phyloP scores from a whole-genome alignment of 2,797 vertebrate species.

The Silurus aristotelis region DNA sequence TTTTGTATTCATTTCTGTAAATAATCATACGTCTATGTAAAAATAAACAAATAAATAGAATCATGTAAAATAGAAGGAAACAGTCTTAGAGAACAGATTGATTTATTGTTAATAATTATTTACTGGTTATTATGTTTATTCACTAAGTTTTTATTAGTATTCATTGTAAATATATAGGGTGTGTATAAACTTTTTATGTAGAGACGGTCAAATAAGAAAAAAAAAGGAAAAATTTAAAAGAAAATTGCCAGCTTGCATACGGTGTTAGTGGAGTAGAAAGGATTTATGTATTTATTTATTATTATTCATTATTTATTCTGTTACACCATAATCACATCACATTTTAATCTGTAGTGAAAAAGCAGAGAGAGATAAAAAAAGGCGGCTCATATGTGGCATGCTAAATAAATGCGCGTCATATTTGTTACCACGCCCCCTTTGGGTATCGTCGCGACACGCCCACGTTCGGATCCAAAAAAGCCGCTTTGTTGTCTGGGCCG shows the following conservation, averaged over 20 bases:
- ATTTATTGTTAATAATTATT: no score
- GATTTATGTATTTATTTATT: neutral
- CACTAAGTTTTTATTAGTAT: no score
- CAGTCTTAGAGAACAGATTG: no score
- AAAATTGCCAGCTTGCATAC: no score
- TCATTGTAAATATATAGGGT: no score
- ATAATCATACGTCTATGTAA: no score
- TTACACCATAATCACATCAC: slow-evolving; percentile 61
- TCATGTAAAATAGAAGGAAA: no score
- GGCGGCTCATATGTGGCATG: slow-evolving; percentile 46
- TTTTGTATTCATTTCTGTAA: no score
- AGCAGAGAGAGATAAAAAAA: neutral
- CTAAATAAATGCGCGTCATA: slow-evolving; percentile 72
- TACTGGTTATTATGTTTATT: no score
- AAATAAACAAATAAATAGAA: no score
- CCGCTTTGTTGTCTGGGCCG: slow-evolving; percentile 69
- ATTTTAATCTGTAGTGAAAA: slow-evolving; percentile 14
- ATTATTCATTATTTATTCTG: slow-evolving; percentile 31
- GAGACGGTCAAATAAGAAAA: neutral
- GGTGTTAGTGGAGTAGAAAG: no score
- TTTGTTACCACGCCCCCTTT: slow-evolving; percentile 66
- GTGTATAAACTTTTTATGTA: neutral
- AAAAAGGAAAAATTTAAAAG: neutral
- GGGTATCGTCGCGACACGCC: slow-evolving; percentile 67
- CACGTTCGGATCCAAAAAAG: slow-evolving; percentile 73